Evolutionary conservation across 1,140 invertebrate genomes (phyloP), one percentile per base, ranked within the genome.

Genomic region (Aphaenogaster floridana): DNA sequence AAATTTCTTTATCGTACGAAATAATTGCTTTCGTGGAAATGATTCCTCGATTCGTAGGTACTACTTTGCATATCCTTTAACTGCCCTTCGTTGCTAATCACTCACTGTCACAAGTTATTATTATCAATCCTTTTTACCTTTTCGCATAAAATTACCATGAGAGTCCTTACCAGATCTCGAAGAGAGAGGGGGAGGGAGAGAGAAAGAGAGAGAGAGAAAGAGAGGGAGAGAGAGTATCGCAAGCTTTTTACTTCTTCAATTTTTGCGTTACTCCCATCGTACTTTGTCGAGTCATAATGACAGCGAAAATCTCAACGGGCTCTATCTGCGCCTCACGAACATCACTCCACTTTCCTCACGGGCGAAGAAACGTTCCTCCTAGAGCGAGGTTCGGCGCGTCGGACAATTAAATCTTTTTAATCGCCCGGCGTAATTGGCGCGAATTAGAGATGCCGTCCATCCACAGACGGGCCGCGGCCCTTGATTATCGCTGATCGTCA

Each of bases 391-490:
- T 50, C 64, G 74, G 81, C 90, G 91, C 92, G 89, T 90, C 87
- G 87, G 89, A 94, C 93, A 94, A 94, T 95, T 95, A 95, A 95
- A 94, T 94, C 91, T 92, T 94, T 94, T 94, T 95, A 95, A 95
- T 94, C 94, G 94, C 78, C 76, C 78, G 61, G 80, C 71, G 93
- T 95, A 95, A 95, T 95, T 92, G 94, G 87, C 87, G 85, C 91
- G 92, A 93, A 95, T 94, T 94, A 95, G 94, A 91, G 92, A 93
- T 92, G 88, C 91, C 88, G 89, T 92, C 88, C 83, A 89, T 91
- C 92, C 88, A 81, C 76, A 36, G 81, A 77, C 50, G 77, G 79
- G 71, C 76, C 69, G 72, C 54, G 86, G 88, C 89, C 91, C 71
- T 90, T 94, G 93, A 94, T 93, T 93, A 94, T 93, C 90, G 88